Evolutionary conservation across 2,797 vertebrate genomes (phyloP), one percentile per base, ranked within the genome.

Genomic region (Nannoperca australis): DNA sequence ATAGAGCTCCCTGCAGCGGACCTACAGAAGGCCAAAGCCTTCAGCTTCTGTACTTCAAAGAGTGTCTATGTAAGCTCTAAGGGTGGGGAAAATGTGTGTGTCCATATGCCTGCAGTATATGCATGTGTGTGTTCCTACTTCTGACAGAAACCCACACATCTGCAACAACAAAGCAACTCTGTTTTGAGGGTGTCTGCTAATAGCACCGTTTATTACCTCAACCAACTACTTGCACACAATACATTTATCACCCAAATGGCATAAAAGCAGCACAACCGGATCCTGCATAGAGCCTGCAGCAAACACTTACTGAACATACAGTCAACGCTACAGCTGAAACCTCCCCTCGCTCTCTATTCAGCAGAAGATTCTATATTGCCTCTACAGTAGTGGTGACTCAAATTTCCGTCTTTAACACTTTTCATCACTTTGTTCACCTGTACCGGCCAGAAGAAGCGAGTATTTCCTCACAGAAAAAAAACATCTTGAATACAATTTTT

Each of bases 241-340:
- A 75, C 82, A 83, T 90, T 86, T 20, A 90, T 90, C 83, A 92
- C 54, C 62, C 65, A 44, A 82, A 85, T 66, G 85, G 70, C 73
- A 89, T 69, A 86, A 91, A 95, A 95, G 94, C 83, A 83, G 94
- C 70, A 91, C 85, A 94, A 93, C 94, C 73, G 86, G 95, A 92
- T 94, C 89, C 82, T 50, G 50, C 51, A 67, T 5, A 76, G 71
- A 90, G 93, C 94, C 94, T 83, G 87, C 78, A 93, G 94, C 91
- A 80, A 91, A 86, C 84, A 20, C 73, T 40, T 49, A 49, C 73
- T 9, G 24, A 85, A 50, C 76, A 75, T 44, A 82, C 75, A 88
- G 81, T 73, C 85, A 88, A 70, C 78, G 79, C 20, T 20, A 12
- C 67, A 80, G 32, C 30, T 5, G 12, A 71, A 86, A 90, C 76